Percentiles rank a stretch among this genome's conserved stretches.
These are phyloP conservation scores for Ceratina calcarata DNA, from an alignment of 1,140 invertebrate genomes.

Conservation along the genomic window DNA sequence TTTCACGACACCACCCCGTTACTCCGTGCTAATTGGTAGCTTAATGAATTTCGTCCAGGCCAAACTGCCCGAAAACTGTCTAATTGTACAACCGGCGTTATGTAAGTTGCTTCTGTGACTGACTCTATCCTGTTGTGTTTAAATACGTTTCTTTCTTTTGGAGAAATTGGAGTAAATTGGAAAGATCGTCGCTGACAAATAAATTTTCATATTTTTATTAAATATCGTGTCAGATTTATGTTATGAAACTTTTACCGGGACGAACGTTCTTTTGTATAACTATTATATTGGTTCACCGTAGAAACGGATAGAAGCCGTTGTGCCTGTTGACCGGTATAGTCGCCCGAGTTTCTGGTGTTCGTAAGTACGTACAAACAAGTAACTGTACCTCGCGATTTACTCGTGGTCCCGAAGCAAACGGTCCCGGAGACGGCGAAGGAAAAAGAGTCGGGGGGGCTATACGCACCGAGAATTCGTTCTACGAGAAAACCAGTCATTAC, in stretches of 20 bases:
- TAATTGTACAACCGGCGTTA: not conserved
- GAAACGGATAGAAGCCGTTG: not conserved
- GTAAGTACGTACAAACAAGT: constrained; percentile 62
- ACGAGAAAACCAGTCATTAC: constrained; percentile 62
- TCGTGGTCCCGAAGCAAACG: constrained; percentile 48
- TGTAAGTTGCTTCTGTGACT: not conserved
- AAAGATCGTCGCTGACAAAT: too few relatives aligned
- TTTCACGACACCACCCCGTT: constrained; percentile 66
- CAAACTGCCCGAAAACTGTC: constrained; percentile 35
- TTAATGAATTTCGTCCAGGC: constrained; percentile 51
- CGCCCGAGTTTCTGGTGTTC: constrained; percentile 57
- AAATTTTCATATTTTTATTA: too few relatives aligned
- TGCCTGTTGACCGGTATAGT: constrained; percentile 34
- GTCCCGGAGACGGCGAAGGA: constrained; percentile 13
- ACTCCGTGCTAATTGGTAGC: constrained; percentile 64
- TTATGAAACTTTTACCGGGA: too few relatives aligned
- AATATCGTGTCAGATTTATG: too few relatives aligned
- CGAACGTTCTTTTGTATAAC: too few relatives aligned
- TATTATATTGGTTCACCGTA: not conserved
- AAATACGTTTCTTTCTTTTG: too few relatives aligned
- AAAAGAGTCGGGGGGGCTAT: constrained; percentile 8
- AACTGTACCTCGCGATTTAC: constrained; percentile 72
- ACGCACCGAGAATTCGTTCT: constrained; percentile 48
- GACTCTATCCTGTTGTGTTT: not conserved
- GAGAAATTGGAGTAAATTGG: too few relatives aligned